phyloP scores from a whole-genome alignment of 2,888 invertebrate species.

The Enchytraeus crypticus region DNA sequence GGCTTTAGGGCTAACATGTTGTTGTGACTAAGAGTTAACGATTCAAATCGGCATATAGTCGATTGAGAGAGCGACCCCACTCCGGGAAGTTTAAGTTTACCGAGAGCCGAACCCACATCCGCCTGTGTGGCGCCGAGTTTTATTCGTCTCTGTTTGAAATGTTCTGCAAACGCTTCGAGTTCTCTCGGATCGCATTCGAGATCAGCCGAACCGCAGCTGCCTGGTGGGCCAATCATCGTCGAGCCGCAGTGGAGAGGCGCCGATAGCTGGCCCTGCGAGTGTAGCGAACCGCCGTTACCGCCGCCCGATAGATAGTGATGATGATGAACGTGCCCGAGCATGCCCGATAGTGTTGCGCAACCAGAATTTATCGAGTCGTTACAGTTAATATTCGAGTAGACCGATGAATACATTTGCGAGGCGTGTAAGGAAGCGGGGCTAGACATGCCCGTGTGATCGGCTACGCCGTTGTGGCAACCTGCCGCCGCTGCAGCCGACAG shows the following conservation, averaged over 20 bases:
- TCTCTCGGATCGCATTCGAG: slow-evolving; percentile 63
- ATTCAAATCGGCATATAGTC: slow-evolving; percentile 98
- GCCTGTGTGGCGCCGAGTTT: slow-evolving; percentile 98
- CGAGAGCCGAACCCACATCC: slow-evolving; percentile 93
- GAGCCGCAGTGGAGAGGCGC: neutral
- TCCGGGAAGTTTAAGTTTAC: slow-evolving; percentile 96
- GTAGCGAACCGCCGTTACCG: neutral
- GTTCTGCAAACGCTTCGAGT: slow-evolving; percentile 94
- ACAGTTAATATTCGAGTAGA: too few species aligned
- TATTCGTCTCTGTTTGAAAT: slow-evolving; percentile 96
- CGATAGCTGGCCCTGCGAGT: neutral
- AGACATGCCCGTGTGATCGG: neutral
- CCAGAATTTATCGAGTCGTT: too few species aligned
- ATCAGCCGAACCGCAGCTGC: slow-evolving; percentile 30
- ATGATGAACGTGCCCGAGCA: neutral
- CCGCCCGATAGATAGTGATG: neutral
- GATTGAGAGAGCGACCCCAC: slow-evolving; percentile 97
- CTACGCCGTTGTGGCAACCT: neutral
- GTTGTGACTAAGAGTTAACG: slow-evolving; percentile 96
- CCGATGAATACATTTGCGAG: neutral
- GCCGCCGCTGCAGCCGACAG: neutral
- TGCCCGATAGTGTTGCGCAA: too few species aligned
- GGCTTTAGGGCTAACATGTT: slow-evolving; percentile 99
- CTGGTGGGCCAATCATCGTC: slow-evolving; percentile 41
- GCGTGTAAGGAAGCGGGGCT: neutral